Conservation (phyloP, 2,797 vertebrate genomes). For the Kryptopterus vitreolus region DNA sequence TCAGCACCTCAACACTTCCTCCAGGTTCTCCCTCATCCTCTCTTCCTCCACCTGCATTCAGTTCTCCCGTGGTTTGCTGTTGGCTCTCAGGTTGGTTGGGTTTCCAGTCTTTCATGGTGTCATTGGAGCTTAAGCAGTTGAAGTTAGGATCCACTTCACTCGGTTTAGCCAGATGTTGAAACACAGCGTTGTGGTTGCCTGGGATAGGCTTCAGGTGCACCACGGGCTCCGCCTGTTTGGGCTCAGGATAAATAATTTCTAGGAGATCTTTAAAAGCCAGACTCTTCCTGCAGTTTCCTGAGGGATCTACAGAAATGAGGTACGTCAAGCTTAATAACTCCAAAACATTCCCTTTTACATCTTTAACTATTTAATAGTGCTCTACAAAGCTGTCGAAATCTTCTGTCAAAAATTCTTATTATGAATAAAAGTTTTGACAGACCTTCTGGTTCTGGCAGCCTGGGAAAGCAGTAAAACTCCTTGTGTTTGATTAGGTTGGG, state of each 20-base stretch:
- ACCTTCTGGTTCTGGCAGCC: slow-evolving; percentile 86
- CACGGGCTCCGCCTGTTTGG: slow-evolving; percentile 82
- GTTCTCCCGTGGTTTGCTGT: slow-evolving; percentile 51
- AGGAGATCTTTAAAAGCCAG: slow-evolving; percentile 87
- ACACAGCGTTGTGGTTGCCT: slow-evolving; percentile 90
- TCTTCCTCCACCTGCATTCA: slow-evolving; percentile 12
- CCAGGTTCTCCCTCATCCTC: slow-evolving; percentile 43
- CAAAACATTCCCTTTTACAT: background rate
- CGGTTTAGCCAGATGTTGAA: slow-evolving; percentile 85
- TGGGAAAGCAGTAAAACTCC: slow-evolving; percentile 94
- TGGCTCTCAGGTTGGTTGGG: slow-evolving; percentile 29
- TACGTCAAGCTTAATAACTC: background rate
- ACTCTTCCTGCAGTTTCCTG: slow-evolving; percentile 84
- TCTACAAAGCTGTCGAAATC: background rate
- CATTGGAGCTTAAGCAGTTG: slow-evolving; percentile 29
- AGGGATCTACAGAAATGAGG: slow-evolving; percentile 69
- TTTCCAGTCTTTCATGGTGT: slow-evolving; percentile 53
- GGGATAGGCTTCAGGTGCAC: slow-evolving; percentile 89
- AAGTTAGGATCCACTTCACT: slow-evolving; percentile 59
- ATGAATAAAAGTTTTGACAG: slow-evolving; percentile 59
- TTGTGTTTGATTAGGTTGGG: slow-evolving; percentile 99
- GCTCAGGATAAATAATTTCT: slow-evolving; percentile 88
- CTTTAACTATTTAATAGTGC: background rate
- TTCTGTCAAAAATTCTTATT: background rate
- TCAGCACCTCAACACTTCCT: slow-evolving; percentile 3